Percentiles rank a stretch among this genome's conserved stretches.
phyloP scores from a whole-genome alignment of 30 jellyfish, hydroid and myxozoan genomes.

The Rhopilema esculentum region DNA sequence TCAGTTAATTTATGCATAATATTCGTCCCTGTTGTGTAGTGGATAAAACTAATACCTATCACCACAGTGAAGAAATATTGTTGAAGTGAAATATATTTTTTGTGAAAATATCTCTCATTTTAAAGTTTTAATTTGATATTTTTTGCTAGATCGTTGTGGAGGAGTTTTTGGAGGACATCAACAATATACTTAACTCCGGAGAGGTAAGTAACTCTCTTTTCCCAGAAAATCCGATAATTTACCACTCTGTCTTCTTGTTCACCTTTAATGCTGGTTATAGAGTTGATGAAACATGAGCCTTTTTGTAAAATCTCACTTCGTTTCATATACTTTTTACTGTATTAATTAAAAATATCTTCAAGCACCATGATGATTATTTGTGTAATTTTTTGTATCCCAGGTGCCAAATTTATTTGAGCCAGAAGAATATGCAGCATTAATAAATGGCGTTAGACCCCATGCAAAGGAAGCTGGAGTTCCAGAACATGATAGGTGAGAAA shows the following conservation, averaged over 20 bases:
- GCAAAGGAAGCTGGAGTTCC: constrained; percentile 98
- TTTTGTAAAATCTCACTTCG: no score
- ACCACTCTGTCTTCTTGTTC: not conserved
- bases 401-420: constrained; percentile 96
- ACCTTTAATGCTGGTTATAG: no score
- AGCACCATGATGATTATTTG: no score
- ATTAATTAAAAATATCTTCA: no score
- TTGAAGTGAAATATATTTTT: no score
- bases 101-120: no score
- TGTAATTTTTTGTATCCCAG: constrained; percentile 18
- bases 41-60: no score
- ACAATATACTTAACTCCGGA: constrained; percentile 92
- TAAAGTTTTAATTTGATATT: not conserved
- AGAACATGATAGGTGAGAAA: constrained; percentile 84
- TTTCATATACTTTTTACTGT: no score
- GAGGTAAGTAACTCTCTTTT: constrained; percentile 53
- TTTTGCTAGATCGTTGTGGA: constrained; percentile 85
- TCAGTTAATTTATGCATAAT: no score
- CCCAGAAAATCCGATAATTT: not conserved
- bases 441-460: constrained; percentile 91
- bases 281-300: not conserved
- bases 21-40: no score
- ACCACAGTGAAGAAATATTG: no score
- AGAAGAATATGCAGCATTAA: constrained; percentile 85
- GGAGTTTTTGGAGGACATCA: constrained; percentile 93